These are phyloP conservation scores for Grammomys dolichurus DNA, from an alignment of 2,113 vertebrate genomes.

Conservation along the genomic window DNA sequence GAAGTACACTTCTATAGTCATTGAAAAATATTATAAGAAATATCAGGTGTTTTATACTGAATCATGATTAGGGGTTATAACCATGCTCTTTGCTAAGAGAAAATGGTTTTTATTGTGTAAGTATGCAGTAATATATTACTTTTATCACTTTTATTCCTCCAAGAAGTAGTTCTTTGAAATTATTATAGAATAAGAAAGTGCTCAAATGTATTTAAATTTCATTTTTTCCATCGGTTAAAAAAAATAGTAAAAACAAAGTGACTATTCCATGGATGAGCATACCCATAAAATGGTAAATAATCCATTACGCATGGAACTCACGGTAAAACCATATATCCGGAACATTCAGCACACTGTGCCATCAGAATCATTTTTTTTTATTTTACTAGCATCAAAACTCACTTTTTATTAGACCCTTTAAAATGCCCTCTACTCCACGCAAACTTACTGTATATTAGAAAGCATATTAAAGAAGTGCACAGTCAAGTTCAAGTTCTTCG, in stretches of 20 bases:
- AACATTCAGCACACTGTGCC: background rate
- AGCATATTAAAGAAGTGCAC: background rate
- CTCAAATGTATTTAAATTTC: background rate
- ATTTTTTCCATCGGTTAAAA: background rate
- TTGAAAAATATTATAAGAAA: background rate
- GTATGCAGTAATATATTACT: background rate
- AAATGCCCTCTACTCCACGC: background rate
- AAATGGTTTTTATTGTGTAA: background rate
- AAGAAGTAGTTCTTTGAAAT: background rate
- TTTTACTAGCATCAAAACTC: background rate
- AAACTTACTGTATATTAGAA: background rate
- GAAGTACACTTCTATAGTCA: background rate
- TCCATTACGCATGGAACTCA: background rate
- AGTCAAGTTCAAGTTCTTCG: background rate
- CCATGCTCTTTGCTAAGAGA: background rate
- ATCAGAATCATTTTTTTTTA: background rate
- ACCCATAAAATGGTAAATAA: background rate
- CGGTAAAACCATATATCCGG: background rate
- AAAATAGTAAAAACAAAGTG: background rate
- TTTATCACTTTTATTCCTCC: background rate
- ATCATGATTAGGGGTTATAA: background rate
- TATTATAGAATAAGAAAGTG: background rate
- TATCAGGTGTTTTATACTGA: background rate
- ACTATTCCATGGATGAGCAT: background rate
- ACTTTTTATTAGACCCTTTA: background rate